Conservation (phyloP, 2,113 vertebrate genomes). For the Leucoraja erinaceus region DNA sequence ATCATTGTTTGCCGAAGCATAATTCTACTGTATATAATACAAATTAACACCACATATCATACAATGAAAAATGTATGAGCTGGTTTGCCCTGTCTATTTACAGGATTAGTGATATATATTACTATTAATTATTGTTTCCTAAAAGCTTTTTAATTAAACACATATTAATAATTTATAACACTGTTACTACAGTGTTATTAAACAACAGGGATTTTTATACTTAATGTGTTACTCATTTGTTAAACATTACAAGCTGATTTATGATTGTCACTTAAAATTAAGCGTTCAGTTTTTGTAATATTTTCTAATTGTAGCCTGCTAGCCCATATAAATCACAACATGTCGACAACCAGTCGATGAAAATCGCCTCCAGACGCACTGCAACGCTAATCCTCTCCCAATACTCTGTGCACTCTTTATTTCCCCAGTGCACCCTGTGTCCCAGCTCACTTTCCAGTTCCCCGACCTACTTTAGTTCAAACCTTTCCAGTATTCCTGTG, state of each 20-base stretch:
- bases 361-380: not conserved
- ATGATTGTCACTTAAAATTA: slow-evolving; percentile 33
- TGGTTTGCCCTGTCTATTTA: slow-evolving; percentile 15
- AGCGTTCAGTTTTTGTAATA: slow-evolving; percentile 10
- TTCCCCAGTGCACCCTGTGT: not conserved
- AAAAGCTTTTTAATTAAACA: slow-evolving; percentile 36
- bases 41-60: slow-evolving; percentile 19
- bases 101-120: slow-evolving; percentile 34
- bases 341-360: not conserved
- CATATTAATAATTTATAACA: slow-evolving; percentile 34
- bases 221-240: slow-evolving; percentile 1
- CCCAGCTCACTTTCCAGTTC: not conserved
- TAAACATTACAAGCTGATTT: slow-evolving; percentile 35
- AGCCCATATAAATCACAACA: not conserved
- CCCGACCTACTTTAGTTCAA: not conserved
- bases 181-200: slow-evolving; percentile 15
- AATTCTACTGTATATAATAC: slow-evolving; percentile 19
- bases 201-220: slow-evolving; percentile 33
- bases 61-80: slow-evolving; percentile 30
- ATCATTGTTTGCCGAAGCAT: not conserved
- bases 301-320: slow-evolving; percentile 8
- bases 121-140: slow-evolving; percentile 36
- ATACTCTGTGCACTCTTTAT: not conserved
- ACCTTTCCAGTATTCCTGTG: not conserved
- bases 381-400: not conserved